Percentiles rank a stretch among this genome's conserved stretches.
Evolutionary conservation across 2,113 vertebrate species (phyloP).

Genomic region (Tragulus kanchil): DNA sequence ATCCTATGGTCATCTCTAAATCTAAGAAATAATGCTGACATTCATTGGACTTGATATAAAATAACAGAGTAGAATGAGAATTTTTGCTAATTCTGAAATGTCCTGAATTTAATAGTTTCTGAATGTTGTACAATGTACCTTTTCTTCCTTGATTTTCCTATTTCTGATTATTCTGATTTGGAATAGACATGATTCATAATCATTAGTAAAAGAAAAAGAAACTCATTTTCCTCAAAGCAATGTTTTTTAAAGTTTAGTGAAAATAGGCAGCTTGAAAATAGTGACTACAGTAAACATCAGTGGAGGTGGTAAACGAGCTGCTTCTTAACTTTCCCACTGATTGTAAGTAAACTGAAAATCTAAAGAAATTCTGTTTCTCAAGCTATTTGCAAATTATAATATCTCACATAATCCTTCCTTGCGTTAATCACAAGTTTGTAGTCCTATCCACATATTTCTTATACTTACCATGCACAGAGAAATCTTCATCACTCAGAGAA

Average conservation of each 20-base stretch:
- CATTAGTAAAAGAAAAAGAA: not conserved
- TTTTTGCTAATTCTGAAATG: conserved; percentile 1
- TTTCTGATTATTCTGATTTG: not conserved
- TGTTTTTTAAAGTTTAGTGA: not conserved
- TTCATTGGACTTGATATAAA: not conserved
- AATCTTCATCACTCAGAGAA: conserved; percentile 45
- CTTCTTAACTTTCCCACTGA: not conserved
- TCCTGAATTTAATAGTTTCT: not conserved
- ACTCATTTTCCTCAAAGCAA: not conserved
- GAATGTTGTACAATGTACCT: not conserved
- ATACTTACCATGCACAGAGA: not conserved
- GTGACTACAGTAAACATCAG: not conserved
- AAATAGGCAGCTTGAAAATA: not conserved
- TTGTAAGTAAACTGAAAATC: conserved; percentile 18
- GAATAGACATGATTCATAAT: conserved; percentile 4
- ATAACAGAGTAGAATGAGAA: not conserved
- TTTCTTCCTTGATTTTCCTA: not conserved
- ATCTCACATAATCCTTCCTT: conserved; percentile 2
- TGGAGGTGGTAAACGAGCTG: not conserved
- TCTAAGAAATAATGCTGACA: not conserved
- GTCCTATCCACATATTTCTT: conserved; percentile 32
- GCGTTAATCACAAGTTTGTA: conserved; percentile 60
- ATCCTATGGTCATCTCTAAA: not conserved
- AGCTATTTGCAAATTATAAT: conserved; percentile 43
- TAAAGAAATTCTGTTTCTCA: conserved; percentile 2